Percentiles rank a stretch among this genome's conserved stretches.
These are phyloP conservation scores for Subanguina moxae DNA, from an alignment of 1,140 invertebrate genomes.

Conservation along the genomic window DNA sequence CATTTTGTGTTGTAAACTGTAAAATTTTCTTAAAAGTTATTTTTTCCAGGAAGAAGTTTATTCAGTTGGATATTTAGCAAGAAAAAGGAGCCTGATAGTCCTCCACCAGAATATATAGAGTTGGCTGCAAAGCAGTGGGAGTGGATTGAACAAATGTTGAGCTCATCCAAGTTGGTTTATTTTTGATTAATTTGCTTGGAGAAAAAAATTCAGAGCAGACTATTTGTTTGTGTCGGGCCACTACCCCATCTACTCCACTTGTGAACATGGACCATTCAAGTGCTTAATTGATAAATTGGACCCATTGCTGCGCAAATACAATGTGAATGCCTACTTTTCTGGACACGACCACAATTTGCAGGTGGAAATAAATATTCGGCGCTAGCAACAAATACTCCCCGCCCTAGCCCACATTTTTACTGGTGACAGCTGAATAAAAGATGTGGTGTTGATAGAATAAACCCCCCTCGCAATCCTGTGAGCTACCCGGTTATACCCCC, in stretches of 20 bases:
- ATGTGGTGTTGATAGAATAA: constrained; percentile 8
- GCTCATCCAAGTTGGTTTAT: constrained; percentile 44
- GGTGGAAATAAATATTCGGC: constrained; percentile 10
- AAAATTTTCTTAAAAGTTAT: too few species aligned
- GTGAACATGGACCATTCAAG: constrained; percentile 62
- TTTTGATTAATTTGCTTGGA: background rate
- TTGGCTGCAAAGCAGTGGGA: constrained; percentile 60
- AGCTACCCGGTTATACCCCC: too few species aligned
- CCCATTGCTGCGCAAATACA: constrained; percentile 62
- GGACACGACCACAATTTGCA: constrained; percentile 63
- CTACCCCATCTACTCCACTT: constrained; percentile 64
- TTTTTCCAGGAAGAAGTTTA: constrained; percentile 16
- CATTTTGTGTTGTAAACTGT: too few species aligned
- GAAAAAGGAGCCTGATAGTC: constrained; percentile 36
- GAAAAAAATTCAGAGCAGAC: constrained; percentile 59
- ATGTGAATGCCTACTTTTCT: constrained; percentile 62
- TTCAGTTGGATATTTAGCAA: constrained; percentile 38
- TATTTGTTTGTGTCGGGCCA: constrained; percentile 64
- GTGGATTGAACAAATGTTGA: constrained; percentile 61
- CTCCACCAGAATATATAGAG: constrained; percentile 24
- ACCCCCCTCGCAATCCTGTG: too few species aligned
- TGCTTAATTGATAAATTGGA: constrained; percentile 60
- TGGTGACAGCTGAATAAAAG: constrained; percentile 16
- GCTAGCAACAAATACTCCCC: too few species aligned
- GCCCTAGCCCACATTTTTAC: too few species aligned